phyloP scores from a whole-genome alignment of 2,797 vertebrate species.

The Hippoglossus hippoglossus region DNA sequence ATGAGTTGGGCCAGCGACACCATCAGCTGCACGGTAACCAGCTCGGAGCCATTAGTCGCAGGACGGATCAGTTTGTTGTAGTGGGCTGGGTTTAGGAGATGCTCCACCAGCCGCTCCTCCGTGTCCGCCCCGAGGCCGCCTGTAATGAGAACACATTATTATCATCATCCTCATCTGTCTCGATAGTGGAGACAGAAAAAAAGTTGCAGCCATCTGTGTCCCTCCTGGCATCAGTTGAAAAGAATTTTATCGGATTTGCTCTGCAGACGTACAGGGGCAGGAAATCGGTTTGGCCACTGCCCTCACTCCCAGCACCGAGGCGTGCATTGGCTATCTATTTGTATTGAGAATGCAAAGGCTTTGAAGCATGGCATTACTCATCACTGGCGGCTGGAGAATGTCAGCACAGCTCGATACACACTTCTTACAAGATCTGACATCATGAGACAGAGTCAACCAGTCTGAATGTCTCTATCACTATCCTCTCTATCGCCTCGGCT shows the following conservation, averaged over 20 bases:
- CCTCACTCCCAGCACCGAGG: slow-evolving; percentile 29
- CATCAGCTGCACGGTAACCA: slow-evolving; percentile 97
- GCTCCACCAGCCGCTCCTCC: slow-evolving; percentile 94
- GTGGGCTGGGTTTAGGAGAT: slow-evolving; percentile 92
- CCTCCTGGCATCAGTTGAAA: slow-evolving; percentile 30
- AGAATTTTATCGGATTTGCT: slow-evolving; percentile 12
- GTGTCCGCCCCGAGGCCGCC: slow-evolving; percentile 90
- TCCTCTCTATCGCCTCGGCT: slow-evolving; percentile 37
- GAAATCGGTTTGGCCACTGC: slow-evolving; percentile 15
- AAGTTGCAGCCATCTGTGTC: slow-evolving; percentile 28
- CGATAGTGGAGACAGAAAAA: slow-evolving; percentile 12
- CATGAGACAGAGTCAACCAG: slow-evolving; percentile 70
- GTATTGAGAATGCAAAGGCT: slow-evolving; percentile 32
- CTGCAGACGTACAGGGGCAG: slow-evolving; percentile 16
- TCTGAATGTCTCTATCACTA: slow-evolving; percentile 59
- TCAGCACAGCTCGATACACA: slow-evolving; percentile 54
- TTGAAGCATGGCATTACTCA: slow-evolving; percentile 60
- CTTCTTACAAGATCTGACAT: slow-evolving; percentile 66
- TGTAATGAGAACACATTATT: slow-evolving; percentile 71
- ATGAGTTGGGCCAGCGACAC: slow-evolving; percentile 96
- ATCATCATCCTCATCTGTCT: slow-evolving; percentile 41
- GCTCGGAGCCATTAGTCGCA: slow-evolving; percentile 92
- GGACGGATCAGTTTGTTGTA: slow-evolving; percentile 98
- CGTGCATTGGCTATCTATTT: slow-evolving; percentile 39
- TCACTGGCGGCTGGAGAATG: slow-evolving; percentile 58